These are phyloP conservation scores for Rhagoletis pomonella DNA, from an alignment of 1,140 invertebrate genomes.

Conservation along the genomic window DNA sequence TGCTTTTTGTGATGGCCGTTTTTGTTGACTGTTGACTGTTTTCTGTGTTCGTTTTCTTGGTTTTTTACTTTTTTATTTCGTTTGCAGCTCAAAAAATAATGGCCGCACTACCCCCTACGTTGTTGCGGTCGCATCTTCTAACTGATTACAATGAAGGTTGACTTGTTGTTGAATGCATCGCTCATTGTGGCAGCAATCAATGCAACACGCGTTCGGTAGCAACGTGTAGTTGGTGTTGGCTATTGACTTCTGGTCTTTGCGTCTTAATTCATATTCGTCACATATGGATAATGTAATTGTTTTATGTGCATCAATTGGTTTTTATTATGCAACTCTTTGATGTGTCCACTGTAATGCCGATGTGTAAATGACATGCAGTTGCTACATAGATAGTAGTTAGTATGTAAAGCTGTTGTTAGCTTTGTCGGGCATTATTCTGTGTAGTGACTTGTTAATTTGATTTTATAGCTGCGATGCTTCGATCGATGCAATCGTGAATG, in stretches of 20 bases:
- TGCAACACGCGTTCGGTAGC: conserved; percentile 51
- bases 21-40: background rate
- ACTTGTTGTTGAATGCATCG: conserved; percentile 26
- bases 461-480: conserved; percentile 20
- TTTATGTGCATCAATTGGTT: background rate
- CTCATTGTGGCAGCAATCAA: conserved; percentile 16
- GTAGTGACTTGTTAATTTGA: conserved; percentile 49
- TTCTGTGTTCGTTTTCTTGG: background rate
- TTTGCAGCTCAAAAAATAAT: conserved; percentile 24
- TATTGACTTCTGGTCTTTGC: conserved; percentile 47
- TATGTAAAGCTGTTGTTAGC: background rate
- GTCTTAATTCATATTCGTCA: conserved; percentile 19
- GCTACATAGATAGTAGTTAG: background rate
- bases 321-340: conserved; percentile 15
- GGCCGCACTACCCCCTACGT: background rate
- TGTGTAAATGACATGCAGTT: background rate
- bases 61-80: background rate
- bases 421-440: background rate
- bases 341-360: background rate
- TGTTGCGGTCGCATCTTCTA: background rate
- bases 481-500: background rate
- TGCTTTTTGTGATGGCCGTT: conserved; percentile 2
- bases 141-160: conserved; percentile 10
- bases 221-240: conserved; percentile 59
- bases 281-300: background rate